Conservation (phyloP, 2,888 invertebrate species). For the Erebia aethiops region DNA sequence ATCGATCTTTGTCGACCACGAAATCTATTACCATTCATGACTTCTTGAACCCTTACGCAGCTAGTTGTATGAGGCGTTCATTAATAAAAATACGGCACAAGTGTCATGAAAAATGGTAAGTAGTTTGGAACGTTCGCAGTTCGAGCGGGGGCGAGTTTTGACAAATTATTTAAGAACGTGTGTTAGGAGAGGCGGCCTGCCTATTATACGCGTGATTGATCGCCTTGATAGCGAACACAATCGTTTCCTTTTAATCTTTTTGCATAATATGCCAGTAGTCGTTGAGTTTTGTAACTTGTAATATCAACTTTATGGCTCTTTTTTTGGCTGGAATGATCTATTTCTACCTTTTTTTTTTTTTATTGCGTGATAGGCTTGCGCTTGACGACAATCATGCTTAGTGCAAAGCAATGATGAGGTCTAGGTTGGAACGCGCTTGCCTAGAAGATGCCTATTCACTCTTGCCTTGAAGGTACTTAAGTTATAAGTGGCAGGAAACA, state of each 20-base stretch:
- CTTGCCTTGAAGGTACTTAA: no score
- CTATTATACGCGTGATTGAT: slow-evolving; percentile 78
- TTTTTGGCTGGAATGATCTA: background rate
- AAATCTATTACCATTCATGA: slow-evolving; percentile 27
- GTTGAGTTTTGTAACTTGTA: background rate
- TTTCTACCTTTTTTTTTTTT: no score
- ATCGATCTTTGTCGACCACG: slow-evolving; percentile 37
- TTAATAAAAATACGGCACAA: slow-evolving; percentile 52
- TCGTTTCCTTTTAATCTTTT: slow-evolving; percentile 47
- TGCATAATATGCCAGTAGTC: slow-evolving; percentile 7
- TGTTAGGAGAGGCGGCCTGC: slow-evolving; percentile 72
- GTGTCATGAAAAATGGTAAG: slow-evolving; percentile 62
- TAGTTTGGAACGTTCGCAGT: slow-evolving; percentile 57
- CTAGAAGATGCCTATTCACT: no score
- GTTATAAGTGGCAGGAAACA: no score
- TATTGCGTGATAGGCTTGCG: no score
- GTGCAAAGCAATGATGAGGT: no score
- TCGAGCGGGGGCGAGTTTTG: slow-evolving; percentile 70
- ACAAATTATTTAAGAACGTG: slow-evolving; percentile 83
- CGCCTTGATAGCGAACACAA: slow-evolving; percentile 68
- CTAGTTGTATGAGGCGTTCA: slow-evolving; percentile 35
- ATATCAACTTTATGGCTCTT: background rate
- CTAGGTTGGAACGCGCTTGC: no score
- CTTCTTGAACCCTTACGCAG: slow-evolving; percentile 19
- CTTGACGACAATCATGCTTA: no score